Evolutionary conservation across 2,888 invertebrate genomes (phyloP), one percentile per base, ranked within the genome.

Genomic region (Amphipyra tragopoginis): DNA sequence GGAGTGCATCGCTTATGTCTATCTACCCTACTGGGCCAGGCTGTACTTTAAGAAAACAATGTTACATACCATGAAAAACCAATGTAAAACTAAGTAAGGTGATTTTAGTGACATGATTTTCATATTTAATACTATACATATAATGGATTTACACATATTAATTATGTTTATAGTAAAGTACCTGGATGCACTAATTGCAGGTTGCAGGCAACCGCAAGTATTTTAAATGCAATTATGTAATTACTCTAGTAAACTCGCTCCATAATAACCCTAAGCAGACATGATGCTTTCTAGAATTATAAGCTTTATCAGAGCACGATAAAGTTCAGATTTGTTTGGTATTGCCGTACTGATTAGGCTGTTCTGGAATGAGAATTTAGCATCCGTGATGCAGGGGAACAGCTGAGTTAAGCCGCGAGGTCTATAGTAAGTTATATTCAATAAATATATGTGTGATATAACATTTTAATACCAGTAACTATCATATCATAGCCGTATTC

Each of bases 211-310:
- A 69, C 40, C 50, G 39, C 13, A 54, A 44, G 21, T 38, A 29
- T 26, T 36, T 45, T 11, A 33, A 50, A 42, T 57, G 10, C 14
- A 55, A 55, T 72, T 73, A 73, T 63, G 47, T 72, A 73, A 72
- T 59, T 63, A 50, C 9, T 44, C 0, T 11, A 11, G 38, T 14
- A 26, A 11, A 15, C 15, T 38, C 6, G 5, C 7, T 42, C 5
- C 9, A 54, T 13, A 43, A 21, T 29, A 42, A 10, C 42, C 13
- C 9, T 61, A 48, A 7, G 5, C 36, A 47, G 1, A 11, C n/a
- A 5, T 26, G 0, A 33, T 36, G 15, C 5, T 38, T 14, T 1
- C 9, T 51, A 15, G 14, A 39, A 61, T 55, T 55, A 21, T 55
- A 48, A 43, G 36, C 64, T 61, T 49, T 74, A 64, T 38, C 5